phyloP scores from a whole-genome alignment of 35 echinoderm and acorn worm species.

The Diadema setosum region DNA sequence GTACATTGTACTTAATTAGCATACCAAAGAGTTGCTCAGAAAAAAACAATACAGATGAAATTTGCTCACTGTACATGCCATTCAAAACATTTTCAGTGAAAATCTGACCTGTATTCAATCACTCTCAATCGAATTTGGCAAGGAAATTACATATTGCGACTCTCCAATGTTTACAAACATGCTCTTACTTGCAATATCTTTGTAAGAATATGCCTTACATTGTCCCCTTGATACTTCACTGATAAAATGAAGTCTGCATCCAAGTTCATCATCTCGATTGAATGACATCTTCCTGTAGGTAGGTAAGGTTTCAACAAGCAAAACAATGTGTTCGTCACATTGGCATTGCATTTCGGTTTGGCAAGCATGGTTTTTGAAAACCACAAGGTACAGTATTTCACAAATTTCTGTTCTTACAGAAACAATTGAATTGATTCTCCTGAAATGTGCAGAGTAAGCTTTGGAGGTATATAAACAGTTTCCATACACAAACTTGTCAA shows the following conservation, averaged over 20 bases:
- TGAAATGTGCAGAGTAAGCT: not conserved
- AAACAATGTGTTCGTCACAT: not conserved
- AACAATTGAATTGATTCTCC: conserved; percentile 2
- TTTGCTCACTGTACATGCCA: no score
- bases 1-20: no score
- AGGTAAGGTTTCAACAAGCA: not conserved
- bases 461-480: not conserved
- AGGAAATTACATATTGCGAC: not conserved
- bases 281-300: not conserved
- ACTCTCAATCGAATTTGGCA: not conserved
- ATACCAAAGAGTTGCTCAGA: no score
- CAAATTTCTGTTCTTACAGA: not conserved
- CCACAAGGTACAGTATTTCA: not conserved
- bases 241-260: not conserved
- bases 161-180: not conserved
- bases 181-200: not conserved
- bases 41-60: no score
- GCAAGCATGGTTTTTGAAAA: not conserved
- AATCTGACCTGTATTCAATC: not conserved
- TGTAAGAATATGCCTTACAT: not conserved
- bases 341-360: not conserved
- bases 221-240: not conserved
- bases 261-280: not conserved
- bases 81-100: no score
- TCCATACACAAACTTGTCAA: not conserved